These are phyloP conservation scores for Cromileptes altivelis DNA, from an alignment of 2,113 vertebrate species.

Conservation along the genomic window DNA sequence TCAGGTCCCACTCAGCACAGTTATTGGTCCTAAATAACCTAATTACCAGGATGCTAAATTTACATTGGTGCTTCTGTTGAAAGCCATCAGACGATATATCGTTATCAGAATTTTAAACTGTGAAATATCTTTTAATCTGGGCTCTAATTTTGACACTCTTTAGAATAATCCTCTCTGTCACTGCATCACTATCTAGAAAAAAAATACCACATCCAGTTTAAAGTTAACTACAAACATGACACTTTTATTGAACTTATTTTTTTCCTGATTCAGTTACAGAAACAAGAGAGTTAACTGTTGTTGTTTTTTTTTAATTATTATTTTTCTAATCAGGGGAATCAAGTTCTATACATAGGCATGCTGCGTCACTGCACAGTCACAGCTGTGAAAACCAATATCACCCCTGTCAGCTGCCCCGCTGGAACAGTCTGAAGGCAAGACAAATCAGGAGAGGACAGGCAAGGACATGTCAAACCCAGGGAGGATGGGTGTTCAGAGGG, in stretches of 20 bases:
- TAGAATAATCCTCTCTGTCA: background rate
- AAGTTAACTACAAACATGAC: constrained; percentile 85
- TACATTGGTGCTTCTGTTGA: too few species aligned
- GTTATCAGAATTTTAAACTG: background rate
- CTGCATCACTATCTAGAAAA: background rate
- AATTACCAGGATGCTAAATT: background rate
- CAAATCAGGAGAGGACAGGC: constrained; percentile 74
- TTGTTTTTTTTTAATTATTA: constrained; percentile 27
- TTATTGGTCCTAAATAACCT: background rate
- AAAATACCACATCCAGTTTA: constrained; percentile 51
- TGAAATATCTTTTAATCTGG: background rate
- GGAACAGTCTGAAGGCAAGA: constrained; percentile 79
- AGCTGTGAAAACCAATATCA: constrained; percentile 81
- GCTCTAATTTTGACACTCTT: constrained; percentile 6
- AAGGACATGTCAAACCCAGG: constrained; percentile 70
- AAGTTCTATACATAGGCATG: constrained; percentile 84
- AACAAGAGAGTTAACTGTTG: constrained; percentile 74
- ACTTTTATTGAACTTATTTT: constrained; percentile 83
- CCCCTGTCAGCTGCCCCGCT: constrained; percentile 68
- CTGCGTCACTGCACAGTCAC: constrained; percentile 84
- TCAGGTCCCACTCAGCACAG: background rate
- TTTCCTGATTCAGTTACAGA: constrained; percentile 83
- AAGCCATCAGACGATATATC: background rate
- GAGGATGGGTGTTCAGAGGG: constrained; percentile 64
- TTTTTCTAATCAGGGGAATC: constrained; percentile 77